Evolutionary conservation across 2,113 vertebrate genomes (phyloP), one percentile per base, ranked within the genome.

Genomic region (Plecotus auritus): DNA sequence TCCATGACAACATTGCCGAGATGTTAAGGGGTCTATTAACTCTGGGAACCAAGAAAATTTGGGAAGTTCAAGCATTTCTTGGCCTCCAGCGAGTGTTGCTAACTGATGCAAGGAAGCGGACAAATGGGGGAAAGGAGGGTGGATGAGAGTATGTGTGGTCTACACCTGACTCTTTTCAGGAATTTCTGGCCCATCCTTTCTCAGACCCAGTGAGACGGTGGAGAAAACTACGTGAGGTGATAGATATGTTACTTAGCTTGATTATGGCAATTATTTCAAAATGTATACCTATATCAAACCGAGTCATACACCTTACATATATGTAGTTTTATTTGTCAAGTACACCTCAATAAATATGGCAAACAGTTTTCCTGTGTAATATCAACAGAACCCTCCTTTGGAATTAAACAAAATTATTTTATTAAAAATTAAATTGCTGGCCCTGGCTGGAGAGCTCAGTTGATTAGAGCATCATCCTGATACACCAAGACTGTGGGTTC

Each of bases 351-450:
- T 76, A 82, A 66, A 74, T 28, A 40, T 20, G 26, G 2, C 17
- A 11, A 82, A 45, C 56, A 30, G 22, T 51, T 42, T 93, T 82
- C 67, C n/a, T 42, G 12, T 88, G 17, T 51, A 64, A 93, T 83
- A 83, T 86, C 23, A 91, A 49, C 82, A 93, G 76, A 91, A 76
- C 8, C 26, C 45, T 49, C 77, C 12, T 76, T 87, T 67, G 69
- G 49, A 90, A 49, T 81, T 76, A 32, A 76, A n/a, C n/a, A 76
- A 92, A 88, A 73, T 82, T 84, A 37, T 83, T 90, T 95, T 74
- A 86, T 86, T 74, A 93, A 76, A 90, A 82, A 82, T 76, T 90
- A 54, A 90, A 80, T 93, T 85, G 47, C 32, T 73, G 56, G n/a
- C n/a, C 67, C 32, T n/a, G 67, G 35, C 67, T 37, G 8, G n/a